These are phyloP conservation scores for Amblyteles armatorius DNA, from an alignment of 2,888 invertebrate genomes.

Conservation along the genomic window DNA sequence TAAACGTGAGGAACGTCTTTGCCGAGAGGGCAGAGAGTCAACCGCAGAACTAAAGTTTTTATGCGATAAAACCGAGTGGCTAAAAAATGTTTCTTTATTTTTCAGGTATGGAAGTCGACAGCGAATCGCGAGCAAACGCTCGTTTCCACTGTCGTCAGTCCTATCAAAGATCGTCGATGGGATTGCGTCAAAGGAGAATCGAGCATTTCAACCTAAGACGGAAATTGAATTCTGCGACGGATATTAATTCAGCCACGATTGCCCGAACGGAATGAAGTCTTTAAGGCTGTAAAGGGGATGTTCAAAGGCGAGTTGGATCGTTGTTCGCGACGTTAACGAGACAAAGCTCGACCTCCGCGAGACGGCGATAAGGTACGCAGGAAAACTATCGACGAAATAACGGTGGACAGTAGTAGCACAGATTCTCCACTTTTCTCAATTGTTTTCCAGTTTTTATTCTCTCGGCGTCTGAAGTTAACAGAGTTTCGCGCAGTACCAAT, in stretches of 20 bases:
- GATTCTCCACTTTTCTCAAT: no score
- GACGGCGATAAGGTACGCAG: background rate
- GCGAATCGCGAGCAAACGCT: no score
- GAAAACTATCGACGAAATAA: background rate
- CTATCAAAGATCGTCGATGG: background rate
- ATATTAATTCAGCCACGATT: slow-evolving; percentile 16
- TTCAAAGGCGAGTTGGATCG: background rate
- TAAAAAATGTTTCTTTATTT: no score
- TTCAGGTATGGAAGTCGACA: no score
- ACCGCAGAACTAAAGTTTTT: no score
- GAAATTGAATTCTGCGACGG: slow-evolving; percentile 23
- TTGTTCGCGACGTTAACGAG: slow-evolving; percentile 14
- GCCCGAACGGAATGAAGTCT: background rate
- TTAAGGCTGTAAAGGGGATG: background rate
- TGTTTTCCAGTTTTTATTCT: no score
- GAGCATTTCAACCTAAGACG: slow-evolving; percentile 12
- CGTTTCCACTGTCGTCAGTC: no score
- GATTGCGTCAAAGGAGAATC: slow-evolving; percentile 7
- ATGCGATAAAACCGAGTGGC: no score
- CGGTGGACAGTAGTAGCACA: background rate
- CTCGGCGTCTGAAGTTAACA: no score
- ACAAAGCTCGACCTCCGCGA: background rate
- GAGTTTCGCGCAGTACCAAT: no score
- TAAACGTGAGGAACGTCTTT: background rate
- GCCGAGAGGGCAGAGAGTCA: background rate